Evolutionary conservation across 2,113 vertebrate species (phyloP), one percentile per base, ranked within the genome.

Genomic region (Trogon melanurus): DNA sequence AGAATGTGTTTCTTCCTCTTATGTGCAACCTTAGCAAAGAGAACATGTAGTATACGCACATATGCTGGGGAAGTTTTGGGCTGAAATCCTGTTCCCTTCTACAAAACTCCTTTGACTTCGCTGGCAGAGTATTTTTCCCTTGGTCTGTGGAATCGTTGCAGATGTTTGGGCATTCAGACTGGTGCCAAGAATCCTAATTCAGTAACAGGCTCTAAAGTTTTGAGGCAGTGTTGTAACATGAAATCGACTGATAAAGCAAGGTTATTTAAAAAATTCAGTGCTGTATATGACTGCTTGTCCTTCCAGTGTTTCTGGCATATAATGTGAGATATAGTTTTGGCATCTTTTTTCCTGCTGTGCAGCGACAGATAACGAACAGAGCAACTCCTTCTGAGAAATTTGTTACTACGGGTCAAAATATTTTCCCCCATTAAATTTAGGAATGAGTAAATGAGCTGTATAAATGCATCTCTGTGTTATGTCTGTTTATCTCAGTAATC

Each of bases 1-100:
- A 53, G 60, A 70, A 85, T 44, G 16, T 57, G 23, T 75, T 71
- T 84, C 70, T 13, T 62, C 41, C 26, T 15, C 82, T 66, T 65
- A 17, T 13, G 3, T 57, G 66, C 47, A 61, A 10, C 27, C 10
- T 38, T 22, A 82, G 30, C 44, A 79, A 75, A 75, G 51, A 51
- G 57, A 78, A 50, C 0, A 0, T n/a, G 16, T 34, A n/a, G 6
- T 4, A 2, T 19, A 30, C 3, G 0, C 30, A 56, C 11, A 11
- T 6, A 58, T 15, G 7, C 29, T 75, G 27, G 41, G 3, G 50
- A 41, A 78, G 10, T 25, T 44, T 11, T 4, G 5, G 34, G 6
- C 14, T 61, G 36, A 85, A 82, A 82, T 38, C 14, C 10, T 18
- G 2, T 60, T 29, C 18, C 30, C 23, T 18, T n/a, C 22, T 44